A percentile compares a stretch with the other conserved stretches of the same genome.
Conservation (phyloP, 2,888 invertebrate species). For the Prionchulus punctatus region DNA sequence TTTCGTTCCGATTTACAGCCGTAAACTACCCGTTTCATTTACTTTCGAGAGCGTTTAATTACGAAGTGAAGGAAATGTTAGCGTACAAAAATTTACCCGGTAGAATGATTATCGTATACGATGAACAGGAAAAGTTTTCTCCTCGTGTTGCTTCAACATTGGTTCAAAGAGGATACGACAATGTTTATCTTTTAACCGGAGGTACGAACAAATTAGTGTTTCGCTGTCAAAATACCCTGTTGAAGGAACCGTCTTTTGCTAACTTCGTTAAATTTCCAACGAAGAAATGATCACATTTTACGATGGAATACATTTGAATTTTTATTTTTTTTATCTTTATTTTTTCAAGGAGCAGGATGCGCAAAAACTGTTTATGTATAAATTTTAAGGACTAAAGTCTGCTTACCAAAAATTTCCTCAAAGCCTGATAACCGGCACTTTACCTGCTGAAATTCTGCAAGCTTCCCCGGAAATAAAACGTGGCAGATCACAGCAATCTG, state of each 20-base stretch:
- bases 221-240: too few species aligned
- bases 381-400: neutral
- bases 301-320: neutral
- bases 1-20: constrained; percentile 25
- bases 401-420: neutral
- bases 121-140: constrained; percentile 37
- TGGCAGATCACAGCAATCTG: neutral
- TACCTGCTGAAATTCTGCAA: neutral
- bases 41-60: constrained; percentile 36
- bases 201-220: constrained; percentile 25
- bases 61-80: constrained; percentile 36
- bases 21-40: constrained; percentile 35
- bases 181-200: constrained; percentile 40
- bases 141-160: constrained; percentile 35
- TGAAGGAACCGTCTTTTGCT: too few species aligned
- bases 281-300: too few species aligned
- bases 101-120: constrained; percentile 38
- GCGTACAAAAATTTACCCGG: constrained; percentile 36
- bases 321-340: too few species aligned
- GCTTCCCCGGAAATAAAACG: neutral
- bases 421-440: neutral
- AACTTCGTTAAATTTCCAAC: too few species aligned
- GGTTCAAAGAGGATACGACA: constrained; percentile 40
- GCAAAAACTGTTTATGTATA: too few species aligned
- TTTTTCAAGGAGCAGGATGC: neutral